A percentile compares a stretch with the other conserved stretches of the same genome.
Evolutionary conservation across 1,140 invertebrate genomes (phyloP).

Genomic region (Probaryconus sp.): DNA sequence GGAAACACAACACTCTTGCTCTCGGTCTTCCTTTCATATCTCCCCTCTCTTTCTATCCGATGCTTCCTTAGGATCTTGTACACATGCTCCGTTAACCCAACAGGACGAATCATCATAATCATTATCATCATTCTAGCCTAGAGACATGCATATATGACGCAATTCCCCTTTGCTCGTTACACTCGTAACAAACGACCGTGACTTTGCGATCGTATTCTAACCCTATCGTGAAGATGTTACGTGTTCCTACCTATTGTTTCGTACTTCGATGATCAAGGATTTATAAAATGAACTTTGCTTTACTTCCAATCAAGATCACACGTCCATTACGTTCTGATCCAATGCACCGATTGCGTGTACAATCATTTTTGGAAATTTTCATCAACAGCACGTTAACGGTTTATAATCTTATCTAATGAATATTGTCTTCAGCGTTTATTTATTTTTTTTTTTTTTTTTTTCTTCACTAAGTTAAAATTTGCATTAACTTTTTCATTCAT

Average conservation of each 20-base stretch:
- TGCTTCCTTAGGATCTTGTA: slow-evolving; percentile 13
- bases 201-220: slow-evolving; percentile 53
- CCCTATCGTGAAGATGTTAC: slow-evolving; percentile 43
- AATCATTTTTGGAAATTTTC: slow-evolving; percentile 4
- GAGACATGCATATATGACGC: slow-evolving; percentile 59
- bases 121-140: slow-evolving; percentile 48
- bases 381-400: no score
- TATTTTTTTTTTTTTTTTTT: no score
- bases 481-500: no score
- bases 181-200: slow-evolving; percentile 57
- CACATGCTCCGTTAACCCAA: slow-evolving; percentile 42
- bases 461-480: no score
- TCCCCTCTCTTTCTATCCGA: slow-evolving; percentile 7
- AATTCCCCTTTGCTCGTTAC: slow-evolving; percentile 45
- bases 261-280: slow-evolving; percentile 2
- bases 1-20: no score
- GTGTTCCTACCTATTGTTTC: slow-evolving; percentile 50
- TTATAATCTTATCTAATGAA: no score
- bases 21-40: slow-evolving; percentile 18
- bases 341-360: slow-evolving; percentile 1
- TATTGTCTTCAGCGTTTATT: no score
- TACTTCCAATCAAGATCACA: slow-evolving; percentile 32
- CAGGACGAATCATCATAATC: slow-evolving; percentile 54
- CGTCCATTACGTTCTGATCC: slow-evolving; percentile 41
- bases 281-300: slow-evolving; percentile 17